These are phyloP conservation scores for Drosophila flavopinicola DNA, from an alignment of 2,888 invertebrate genomes.

Conservation along the genomic window DNA sequence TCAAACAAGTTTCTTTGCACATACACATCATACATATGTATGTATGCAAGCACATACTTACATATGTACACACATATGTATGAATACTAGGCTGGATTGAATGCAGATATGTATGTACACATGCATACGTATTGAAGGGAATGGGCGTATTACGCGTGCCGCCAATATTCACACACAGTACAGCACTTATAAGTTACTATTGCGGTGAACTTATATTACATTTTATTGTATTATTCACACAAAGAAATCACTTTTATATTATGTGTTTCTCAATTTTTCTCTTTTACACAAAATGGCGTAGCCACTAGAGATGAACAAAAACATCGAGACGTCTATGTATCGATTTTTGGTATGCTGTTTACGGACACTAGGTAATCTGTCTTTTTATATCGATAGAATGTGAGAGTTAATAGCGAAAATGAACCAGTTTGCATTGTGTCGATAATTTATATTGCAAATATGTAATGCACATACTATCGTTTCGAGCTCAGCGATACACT, in stretches of 20 bases:
- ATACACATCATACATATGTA: constrained; percentile 19
- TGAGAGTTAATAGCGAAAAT: not conserved
- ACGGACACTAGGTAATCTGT: too few relatives aligned
- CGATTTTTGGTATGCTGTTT: not conserved
- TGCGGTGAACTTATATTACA: not conserved
- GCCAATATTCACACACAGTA: constrained; percentile 9
- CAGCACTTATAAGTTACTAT: not conserved
- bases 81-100: too few relatives aligned
- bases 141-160: constrained; percentile 2
- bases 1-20: constrained; percentile 51
- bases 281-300: constrained; percentile 67
- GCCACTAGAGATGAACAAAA: constrained; percentile 32
- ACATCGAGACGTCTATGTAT: not conserved
- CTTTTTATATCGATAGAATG: constrained; percentile 12
- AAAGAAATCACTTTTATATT: constrained; percentile 18
- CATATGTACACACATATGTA: constrained; percentile 2
- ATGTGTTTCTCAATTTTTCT: constrained; percentile 55
- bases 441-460: too few relatives aligned
- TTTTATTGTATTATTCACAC: constrained; percentile 5
- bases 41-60: constrained; percentile 12
- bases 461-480: not conserved
- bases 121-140: constrained; percentile 4
- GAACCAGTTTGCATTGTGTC: not conserved
- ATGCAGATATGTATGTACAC: too few relatives aligned
- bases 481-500: too few relatives aligned